A percentile compares a stretch with the other conserved stretches of the same genome.
Conservation (phyloP, 2,888 invertebrate genomes). For the Acleris cristana region DNA sequence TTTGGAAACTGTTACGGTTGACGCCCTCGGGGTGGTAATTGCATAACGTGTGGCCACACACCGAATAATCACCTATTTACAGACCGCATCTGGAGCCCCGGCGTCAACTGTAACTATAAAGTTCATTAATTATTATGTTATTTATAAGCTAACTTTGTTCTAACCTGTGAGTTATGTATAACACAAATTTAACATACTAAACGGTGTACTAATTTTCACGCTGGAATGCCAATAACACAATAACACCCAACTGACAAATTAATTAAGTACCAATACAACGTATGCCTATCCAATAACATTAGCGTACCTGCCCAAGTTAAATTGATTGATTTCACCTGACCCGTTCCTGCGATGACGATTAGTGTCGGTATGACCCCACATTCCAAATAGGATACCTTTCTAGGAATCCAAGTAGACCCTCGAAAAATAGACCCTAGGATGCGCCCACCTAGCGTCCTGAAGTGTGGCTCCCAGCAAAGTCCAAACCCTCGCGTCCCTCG, state of each 20-base stretch:
- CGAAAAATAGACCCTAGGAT: slow-evolving; percentile 14
- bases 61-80: slow-evolving; percentile 9
- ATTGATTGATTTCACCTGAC: neutral
- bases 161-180: neutral
- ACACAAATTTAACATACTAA: neutral
- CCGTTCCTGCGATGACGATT: neutral
- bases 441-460: slow-evolving; percentile 16
- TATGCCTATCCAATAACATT: slow-evolving; percentile 1
- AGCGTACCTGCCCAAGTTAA: neutral
- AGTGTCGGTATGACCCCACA: slow-evolving; percentile 6
- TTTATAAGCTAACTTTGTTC: neutral
- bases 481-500: slow-evolving; percentile 42
- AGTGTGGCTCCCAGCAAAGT: slow-evolving; percentile 49
- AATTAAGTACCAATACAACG: slow-evolving; percentile 7
- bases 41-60: slow-evolving; percentile 4
- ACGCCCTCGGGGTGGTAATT: slow-evolving; percentile 3
- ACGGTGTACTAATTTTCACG: slow-evolving; percentile 24
- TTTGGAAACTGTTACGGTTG: slow-evolving; percentile 43
- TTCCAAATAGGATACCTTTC: slow-evolving; percentile 8
- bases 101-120: neutral
- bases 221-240: slow-evolving; percentile 21
- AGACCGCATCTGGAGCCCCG: slow-evolving; percentile 1
- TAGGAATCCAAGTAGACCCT: slow-evolving; percentile 24
- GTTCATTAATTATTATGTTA: neutral
- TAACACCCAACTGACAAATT: slow-evolving; percentile 15